These are phyloP conservation scores for Eutolmus rufibarbis DNA, from an alignment of 2,888 invertebrate genomes.

Conservation along the genomic window DNA sequence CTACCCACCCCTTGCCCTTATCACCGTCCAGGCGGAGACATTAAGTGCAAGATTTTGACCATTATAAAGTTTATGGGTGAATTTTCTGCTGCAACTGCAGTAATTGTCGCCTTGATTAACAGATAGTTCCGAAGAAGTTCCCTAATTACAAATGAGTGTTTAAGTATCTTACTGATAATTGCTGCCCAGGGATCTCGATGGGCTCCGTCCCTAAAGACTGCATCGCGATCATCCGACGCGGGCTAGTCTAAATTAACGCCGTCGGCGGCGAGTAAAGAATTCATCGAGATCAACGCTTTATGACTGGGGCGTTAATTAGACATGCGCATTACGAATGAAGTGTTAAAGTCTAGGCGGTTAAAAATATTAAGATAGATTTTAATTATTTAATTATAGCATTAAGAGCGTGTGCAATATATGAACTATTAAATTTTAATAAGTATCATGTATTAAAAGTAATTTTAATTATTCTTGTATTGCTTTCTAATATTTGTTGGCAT, in stretches of 20 bases:
- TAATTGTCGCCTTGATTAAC: constrained; percentile 23
- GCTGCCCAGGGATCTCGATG: not conserved
- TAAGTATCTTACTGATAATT: not conserved
- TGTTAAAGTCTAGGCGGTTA: not conserved
- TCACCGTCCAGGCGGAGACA: not conserved
- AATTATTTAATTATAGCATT: no score
- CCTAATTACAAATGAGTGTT: not conserved
- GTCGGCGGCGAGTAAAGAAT: not conserved
- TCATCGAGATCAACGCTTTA: constrained; percentile 12
- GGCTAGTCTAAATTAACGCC: not conserved
- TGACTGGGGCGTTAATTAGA: not conserved
- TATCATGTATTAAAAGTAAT: no score
- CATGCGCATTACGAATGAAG: not conserved
- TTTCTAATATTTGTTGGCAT: no score
- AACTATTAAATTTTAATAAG: no score
- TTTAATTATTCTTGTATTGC: no score
- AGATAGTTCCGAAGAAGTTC: constrained; percentile 16
- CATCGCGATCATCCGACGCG: not conserved
- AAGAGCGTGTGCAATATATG: no score
- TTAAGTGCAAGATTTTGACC: constrained; percentile 30
- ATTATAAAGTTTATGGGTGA: constrained; percentile 30
- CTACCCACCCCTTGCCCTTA: not conserved
- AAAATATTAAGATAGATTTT: no score
- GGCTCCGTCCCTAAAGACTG: not conserved
- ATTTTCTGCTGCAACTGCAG: constrained; percentile 6